Conservation (phyloP, 2,797 vertebrate species). For the Phoxinus dragarum region DNA sequence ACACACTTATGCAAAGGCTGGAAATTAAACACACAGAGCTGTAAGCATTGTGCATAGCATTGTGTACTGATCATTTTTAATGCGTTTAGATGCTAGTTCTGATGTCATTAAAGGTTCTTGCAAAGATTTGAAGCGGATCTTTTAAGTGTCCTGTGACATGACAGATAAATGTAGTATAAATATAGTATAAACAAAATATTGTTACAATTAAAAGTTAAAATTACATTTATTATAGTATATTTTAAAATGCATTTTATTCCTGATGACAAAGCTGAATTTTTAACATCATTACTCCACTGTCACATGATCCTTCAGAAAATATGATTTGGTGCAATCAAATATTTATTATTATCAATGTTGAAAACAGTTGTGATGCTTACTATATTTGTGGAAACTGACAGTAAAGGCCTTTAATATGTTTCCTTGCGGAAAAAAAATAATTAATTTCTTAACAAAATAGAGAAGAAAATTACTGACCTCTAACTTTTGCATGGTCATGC, state of each 20-base stretch:
- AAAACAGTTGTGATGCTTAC: neutral
- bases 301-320: neutral
- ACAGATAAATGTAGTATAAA: neutral
- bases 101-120: neutral
- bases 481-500: neutral
- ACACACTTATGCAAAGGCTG: too few relatives aligned
- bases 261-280: neutral
- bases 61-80: neutral
- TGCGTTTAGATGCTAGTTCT: neutral
- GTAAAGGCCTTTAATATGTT: neutral
- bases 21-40: neutral
- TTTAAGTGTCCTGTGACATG: neutral
- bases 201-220: neutral
- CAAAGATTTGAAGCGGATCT: neutral
- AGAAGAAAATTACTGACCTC: neutral
- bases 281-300: neutral
- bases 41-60: neutral
- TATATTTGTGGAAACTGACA: neutral
- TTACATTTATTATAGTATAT: too few relatives aligned
- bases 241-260: too few relatives aligned
- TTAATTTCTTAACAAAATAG: neutral
- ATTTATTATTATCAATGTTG: neutral
- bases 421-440: neutral
- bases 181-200: neutral
- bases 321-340: neutral